phyloP scores from a whole-genome alignment of 2,888 invertebrate genomes.

The Deroplatys truncata region DNA sequence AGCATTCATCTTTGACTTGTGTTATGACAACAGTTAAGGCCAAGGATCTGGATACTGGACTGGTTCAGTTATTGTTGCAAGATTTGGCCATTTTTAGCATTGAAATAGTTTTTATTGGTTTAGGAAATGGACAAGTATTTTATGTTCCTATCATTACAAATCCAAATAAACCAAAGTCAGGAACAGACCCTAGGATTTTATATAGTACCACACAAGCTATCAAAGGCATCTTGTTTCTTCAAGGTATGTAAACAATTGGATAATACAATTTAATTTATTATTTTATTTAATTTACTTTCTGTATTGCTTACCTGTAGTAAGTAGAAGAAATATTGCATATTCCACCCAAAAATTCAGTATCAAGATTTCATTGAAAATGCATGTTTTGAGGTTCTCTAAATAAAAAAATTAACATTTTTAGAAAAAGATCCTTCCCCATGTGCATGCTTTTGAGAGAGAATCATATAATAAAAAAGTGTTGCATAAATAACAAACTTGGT shows the following conservation, averaged over 20 bases:
- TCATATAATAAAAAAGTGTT: too few species aligned
- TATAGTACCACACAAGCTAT: not conserved
- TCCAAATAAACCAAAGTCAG: not conserved
- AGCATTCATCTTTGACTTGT: not conserved
- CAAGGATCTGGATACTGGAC: not conserved
- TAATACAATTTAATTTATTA: not conserved
- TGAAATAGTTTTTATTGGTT: not conserved
- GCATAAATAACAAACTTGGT: too few species aligned
- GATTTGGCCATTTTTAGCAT: not conserved
- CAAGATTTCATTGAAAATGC: too few species aligned
- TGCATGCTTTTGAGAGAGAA: too few species aligned
- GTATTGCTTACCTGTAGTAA: too few species aligned
- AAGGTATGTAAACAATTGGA: not conserved
- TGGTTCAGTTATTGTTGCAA: not conserved
- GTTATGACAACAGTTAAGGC: not conserved
- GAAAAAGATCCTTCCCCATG: too few species aligned
- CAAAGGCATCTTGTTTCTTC: not conserved
- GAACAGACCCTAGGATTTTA: not conserved
- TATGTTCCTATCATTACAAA: not conserved
- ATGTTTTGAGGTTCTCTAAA: too few species aligned
- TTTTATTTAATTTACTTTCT: too few species aligned
- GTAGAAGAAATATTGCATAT: too few species aligned
- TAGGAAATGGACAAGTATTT: not conserved
- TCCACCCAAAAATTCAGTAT: too few species aligned
- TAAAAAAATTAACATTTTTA: too few species aligned